phyloP scores from a whole-genome alignment of 2,113 vertebrate genomes.

The Ptilorrhoa leucosticta region DNA sequence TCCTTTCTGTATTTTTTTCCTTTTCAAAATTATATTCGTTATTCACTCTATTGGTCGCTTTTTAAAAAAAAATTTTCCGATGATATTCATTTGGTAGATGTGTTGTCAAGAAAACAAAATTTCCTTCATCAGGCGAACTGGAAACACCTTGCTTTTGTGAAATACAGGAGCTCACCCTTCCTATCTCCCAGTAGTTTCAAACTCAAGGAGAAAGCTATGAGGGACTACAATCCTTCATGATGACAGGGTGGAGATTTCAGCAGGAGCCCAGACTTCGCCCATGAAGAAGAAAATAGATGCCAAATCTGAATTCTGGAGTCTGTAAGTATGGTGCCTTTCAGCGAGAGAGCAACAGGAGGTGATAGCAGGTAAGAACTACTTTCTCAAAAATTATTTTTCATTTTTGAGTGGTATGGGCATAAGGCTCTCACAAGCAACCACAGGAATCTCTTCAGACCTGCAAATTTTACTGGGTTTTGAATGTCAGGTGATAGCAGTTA shows the following conservation, averaged over 20 bases:
- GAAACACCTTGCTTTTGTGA: neutral
- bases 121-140: neutral
- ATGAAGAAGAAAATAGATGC: neutral
- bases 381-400: neutral
- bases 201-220: neutral
- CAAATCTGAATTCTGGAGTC: neutral
- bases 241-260: neutral
- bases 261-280: neutral
- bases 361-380: neutral
- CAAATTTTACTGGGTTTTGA: neutral
- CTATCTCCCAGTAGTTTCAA: neutral
- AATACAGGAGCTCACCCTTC: neutral
- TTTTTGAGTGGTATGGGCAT: neutral
- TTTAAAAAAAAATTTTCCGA: neutral
- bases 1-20: neutral
- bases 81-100: neutral
- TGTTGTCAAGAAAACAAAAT: neutral
- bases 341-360: neutral
- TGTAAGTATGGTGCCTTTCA: neutral
- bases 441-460: neutral
- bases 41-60: neutral
- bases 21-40: neutral
- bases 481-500: neutral
- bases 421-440: neutral
- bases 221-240: fast-evolving